Evolutionary conservation across 2,797 vertebrate genomes (phyloP).

Genomic region (Platyrinchus mystaceus): DNA sequence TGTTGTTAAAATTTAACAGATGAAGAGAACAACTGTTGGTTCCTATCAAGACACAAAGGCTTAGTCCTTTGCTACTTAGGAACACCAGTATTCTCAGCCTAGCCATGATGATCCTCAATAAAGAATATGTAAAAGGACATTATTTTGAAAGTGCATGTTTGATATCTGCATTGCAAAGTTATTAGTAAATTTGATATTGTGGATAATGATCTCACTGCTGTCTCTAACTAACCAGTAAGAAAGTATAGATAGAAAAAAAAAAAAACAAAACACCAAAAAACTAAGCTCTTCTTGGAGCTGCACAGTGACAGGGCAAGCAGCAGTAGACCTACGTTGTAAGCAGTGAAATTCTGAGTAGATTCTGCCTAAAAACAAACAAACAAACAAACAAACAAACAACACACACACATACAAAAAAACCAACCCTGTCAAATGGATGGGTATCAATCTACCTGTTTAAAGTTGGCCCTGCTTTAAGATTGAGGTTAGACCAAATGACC

Average conservation of each 20-base stretch:
- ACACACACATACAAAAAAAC: too few species aligned
- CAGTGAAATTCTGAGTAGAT: neutral
- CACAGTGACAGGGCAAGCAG: neutral
- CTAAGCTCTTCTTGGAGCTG: neutral
- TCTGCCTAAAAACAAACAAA: neutral
- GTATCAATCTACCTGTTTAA: neutral
- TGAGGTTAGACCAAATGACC: neutral
- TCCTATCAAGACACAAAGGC: neutral
- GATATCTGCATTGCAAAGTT: neutral
- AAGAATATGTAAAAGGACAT: neutral
- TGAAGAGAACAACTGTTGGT: neutral
- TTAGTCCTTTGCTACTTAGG: neutral
- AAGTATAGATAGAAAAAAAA: neutral
- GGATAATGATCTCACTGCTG: neutral
- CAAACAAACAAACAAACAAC: accelerated
- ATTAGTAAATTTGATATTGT: neutral
- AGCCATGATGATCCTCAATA: too few species aligned
- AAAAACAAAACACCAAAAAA: neutral
- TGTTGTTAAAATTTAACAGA: neutral
- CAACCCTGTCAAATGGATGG: neutral
- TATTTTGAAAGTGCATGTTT: neutral
- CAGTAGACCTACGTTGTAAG: neutral
- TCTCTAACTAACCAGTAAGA: neutral
- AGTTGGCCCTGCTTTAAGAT: neutral
- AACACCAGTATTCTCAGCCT: neutral